Conservation (phyloP, 1,140 invertebrate species). For the Bicyclus anynana region DNA sequence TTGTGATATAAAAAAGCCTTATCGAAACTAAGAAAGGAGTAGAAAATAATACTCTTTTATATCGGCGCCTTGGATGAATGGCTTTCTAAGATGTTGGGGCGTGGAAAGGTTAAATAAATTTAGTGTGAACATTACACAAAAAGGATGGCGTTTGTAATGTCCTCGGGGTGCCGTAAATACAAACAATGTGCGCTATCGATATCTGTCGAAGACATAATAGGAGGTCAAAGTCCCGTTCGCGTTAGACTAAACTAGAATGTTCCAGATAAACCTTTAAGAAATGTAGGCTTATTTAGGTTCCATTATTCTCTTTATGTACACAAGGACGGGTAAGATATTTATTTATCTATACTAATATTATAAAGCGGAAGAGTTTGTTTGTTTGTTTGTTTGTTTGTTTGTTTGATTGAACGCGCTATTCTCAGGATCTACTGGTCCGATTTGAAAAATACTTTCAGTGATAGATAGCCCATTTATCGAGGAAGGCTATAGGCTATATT, state of each 20-base stretch:
- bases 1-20: neutral
- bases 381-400: too few relatives aligned
- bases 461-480: too few relatives aligned
- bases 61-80: neutral
- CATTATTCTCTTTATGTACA: neutral
- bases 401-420: too few relatives aligned
- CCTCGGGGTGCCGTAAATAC: slow-evolving; percentile 6
- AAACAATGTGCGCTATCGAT: slow-evolving; percentile 3
- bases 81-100: neutral
- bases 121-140: slow-evolving; percentile 1
- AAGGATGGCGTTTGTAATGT: slow-evolving; percentile 4
- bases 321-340: neutral
- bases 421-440: too few relatives aligned
- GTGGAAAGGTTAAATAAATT: slow-evolving; percentile 3
- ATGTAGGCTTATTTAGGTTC: neutral
- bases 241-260: slow-evolving; percentile 1
- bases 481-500: too few relatives aligned
- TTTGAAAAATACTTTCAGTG: too few relatives aligned
- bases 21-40: neutral
- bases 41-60: neutral
- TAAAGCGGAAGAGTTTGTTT: too few relatives aligned
- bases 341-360: too few relatives aligned
- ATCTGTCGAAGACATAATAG: slow-evolving; percentile 9
- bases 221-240: neutral
- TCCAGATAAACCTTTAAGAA: neutral